Evolutionary conservation across 2,797 vertebrate genomes (phyloP).

Genomic region (Hippoglossus hippoglossus): DNA sequence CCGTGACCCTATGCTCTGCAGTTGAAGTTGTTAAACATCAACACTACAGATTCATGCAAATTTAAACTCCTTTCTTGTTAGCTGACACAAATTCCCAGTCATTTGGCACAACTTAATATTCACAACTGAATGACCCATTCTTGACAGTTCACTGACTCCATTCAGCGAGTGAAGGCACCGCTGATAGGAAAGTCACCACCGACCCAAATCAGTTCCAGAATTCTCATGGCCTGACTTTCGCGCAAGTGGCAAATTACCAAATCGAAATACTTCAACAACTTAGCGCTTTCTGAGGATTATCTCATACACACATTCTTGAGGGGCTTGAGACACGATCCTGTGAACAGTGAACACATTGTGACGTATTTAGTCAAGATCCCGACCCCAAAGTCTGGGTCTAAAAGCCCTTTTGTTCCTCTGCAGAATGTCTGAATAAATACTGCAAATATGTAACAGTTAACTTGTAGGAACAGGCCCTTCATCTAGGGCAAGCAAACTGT

Average conservation of each 20-base stretch:
- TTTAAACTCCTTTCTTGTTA: slow-evolving; percentile 22
- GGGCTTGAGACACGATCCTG: slow-evolving; percentile 59
- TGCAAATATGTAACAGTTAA: slow-evolving; percentile 57
- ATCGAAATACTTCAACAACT: slow-evolving; percentile 64
- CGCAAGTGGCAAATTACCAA: slow-evolving; percentile 55
- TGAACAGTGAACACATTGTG: slow-evolving; percentile 79
- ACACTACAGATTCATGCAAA: slow-evolving; percentile 9
- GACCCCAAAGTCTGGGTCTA: slow-evolving; percentile 52
- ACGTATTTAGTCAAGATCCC: slow-evolving; percentile 52
- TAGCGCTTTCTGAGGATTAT: slow-evolving; percentile 68
- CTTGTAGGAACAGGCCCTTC: slow-evolving; percentile 32
- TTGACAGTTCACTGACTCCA: slow-evolving; percentile 81
- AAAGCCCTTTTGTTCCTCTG: slow-evolving; percentile 74
- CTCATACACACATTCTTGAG: slow-evolving; percentile 75
- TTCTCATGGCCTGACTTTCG: slow-evolving; percentile 49
- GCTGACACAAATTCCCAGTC: slow-evolving; percentile 49
- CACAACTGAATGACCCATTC: slow-evolving; percentile 80
- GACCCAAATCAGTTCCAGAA: slow-evolving; percentile 50
- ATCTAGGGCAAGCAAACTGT: slow-evolving; percentile 52
- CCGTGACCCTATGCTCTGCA: not conserved
- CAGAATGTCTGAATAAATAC: slow-evolving; percentile 69
- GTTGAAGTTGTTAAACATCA: not conserved
- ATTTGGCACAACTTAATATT: slow-evolving; percentile 75
- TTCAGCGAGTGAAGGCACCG: slow-evolving; percentile 67
- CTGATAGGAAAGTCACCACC: slow-evolving; percentile 67